Percentiles rank a stretch among this genome's conserved stretches.
These are phyloP conservation scores for Xanthorhoe spadicearia DNA, from an alignment of 2,888 invertebrate species.

Conservation along the genomic window DNA sequence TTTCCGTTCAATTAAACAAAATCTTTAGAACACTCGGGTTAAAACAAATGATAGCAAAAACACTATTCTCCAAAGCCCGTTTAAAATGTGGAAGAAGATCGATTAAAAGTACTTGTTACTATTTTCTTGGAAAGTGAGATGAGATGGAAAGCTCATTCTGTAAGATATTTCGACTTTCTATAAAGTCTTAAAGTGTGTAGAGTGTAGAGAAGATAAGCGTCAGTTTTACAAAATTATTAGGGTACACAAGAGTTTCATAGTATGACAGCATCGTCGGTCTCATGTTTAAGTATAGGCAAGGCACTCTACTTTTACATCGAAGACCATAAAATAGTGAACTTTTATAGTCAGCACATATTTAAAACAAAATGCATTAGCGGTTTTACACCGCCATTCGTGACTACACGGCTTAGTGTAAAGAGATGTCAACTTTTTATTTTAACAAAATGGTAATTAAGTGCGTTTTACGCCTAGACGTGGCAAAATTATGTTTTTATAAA, in stretches of 20 bases:
- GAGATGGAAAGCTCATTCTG: conserved; percentile 9
- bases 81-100: conserved; percentile 5
- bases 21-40: background rate
- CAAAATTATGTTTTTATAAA: background rate
- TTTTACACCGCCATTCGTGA: conserved; percentile 50
- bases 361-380: conserved; percentile 48
- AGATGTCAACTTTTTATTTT: conserved; percentile 58
- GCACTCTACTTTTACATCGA: background rate
- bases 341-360: conserved; percentile 17
- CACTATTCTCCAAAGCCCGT: background rate
- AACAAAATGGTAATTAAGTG: conserved; percentile 25
- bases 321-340: conserved; percentile 8
- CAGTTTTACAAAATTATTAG: too few relatives aligned
- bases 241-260: background rate
- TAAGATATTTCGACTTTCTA: background rate
- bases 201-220: too few relatives aligned
- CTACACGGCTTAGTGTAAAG: conserved; percentile 51
- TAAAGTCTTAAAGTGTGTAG: background rate
- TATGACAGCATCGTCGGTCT: background rate
- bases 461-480: conserved; percentile 34
- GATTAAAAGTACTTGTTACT: conserved; percentile 11
- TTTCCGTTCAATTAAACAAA: background rate
- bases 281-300: background rate
- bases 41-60: conserved; percentile 2
- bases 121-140: conserved; percentile 12